Evolutionary conservation across 2,113 vertebrate genomes (phyloP), one percentile per base, ranked within the genome.

Genomic region (Sander lucioperca): DNA sequence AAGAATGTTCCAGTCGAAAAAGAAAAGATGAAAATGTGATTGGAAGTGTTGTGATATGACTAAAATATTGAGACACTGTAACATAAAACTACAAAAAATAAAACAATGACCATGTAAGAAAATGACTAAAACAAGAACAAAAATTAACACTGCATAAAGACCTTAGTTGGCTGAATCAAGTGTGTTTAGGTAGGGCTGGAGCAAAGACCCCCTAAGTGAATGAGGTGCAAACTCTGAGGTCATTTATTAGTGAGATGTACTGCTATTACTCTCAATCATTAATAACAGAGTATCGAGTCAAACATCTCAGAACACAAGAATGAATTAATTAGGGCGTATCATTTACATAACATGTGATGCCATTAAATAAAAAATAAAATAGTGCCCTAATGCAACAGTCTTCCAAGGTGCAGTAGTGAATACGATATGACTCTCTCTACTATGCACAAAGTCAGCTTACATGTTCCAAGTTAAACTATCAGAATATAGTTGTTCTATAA

Each of bases 371-470:
- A 90, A 69, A 68, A 76, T 30, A 30, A 70, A 83, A 65, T 47
- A 64, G 59, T 79, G 70, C 83, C 87, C 80, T 80, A 70, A 53
- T 70, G 81, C 63, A 64, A 77, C 62, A 73, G 80, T 88, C 54
- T 65, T 82, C 85, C 90, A 92, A 94, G 88, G 91, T 93, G 91
- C 91, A 81, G 90, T 79, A 90, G 86, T 93, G 88, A 93, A 80
- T 71, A 80, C 43, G 74, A 87, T 85, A 83, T 74, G 86, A 81
- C 25, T 78, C 61, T 86, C n/a, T 78, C 66, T 84, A 86, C 66
- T 80, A 85, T 83, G 82, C 77, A 86, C 82, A 89, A 78, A 59
- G 86, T 82, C 85, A 89, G 79, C 73, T 65, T 7, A 79, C 80
- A 88, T 73, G 77, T 85, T 85, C 82, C 67, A 56, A 56, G 75